Base-by-base conservation (phyloP, 2,113 vertebrate genomes). In the Litocranius walleri region DNA sequence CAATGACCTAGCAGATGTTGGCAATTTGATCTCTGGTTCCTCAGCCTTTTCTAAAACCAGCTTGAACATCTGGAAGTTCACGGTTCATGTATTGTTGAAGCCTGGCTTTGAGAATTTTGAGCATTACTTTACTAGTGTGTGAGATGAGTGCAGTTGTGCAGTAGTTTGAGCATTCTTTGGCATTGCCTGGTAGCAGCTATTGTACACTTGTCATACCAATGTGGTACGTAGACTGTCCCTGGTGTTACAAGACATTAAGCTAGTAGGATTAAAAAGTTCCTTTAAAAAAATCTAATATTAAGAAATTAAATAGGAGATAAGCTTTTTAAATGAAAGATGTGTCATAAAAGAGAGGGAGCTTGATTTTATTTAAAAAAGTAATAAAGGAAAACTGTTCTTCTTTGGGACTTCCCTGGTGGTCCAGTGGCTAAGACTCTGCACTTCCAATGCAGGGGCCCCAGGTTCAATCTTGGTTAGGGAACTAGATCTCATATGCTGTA, bases 271-370 rank as follows among this genome's bases (percentile, higher is more conserved):
- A 21, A 95, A 89, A 90, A 45, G 16, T 57, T 94, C 45, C 82
- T 83, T 11, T 8, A 36, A 78, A 84, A 91, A 74, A 83, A 90
- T 81, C 1, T 45, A 71, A 40, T 29, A 96, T 82, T 90, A 33
- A 90, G 4, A 12, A 40, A 7, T 9, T 11, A 98, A 96, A 59
- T 93, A 90, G 21, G 77, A 50, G 0, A 14, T 0, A 96, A n/a
- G 57, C 13, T 96, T 87, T 29, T 64, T 77, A 78, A 85, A 48
- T 36, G 56, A 91, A 83, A 93, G 25, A 83, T 23, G 93, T 80
- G 48, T 96, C 97, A 74, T 54, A 10, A 57, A 87, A 77, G 6
- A 67, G 36, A 40, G 8, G 43, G 1, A 64, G 14, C 25, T 80
- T 93, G 61, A 50, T 80, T 90, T 83, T 91, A 50, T 10, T 71